phyloP scores from a whole-genome alignment of 2,113 vertebrate genomes.

The Pteronura brasiliensis region DNA sequence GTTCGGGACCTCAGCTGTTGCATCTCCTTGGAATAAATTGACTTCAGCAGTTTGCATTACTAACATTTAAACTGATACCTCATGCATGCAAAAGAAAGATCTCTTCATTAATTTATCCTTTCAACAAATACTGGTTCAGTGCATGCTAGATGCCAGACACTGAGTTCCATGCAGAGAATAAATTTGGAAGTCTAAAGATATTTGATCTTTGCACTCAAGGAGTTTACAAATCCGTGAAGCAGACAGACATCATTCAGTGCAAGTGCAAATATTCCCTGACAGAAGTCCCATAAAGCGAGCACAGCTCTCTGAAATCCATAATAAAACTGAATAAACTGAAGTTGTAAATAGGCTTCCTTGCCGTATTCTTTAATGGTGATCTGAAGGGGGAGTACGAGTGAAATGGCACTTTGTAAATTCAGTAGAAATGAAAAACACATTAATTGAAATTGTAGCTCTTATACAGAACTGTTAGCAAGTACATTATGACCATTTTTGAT shows the following conservation, averaged over 20 bases:
- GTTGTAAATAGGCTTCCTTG: neutral
- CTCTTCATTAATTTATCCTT: neutral
- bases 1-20: neutral
- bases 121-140: neutral
- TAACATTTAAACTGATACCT: neutral
- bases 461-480: neutral
- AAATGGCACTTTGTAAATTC: neutral
- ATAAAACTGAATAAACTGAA: neutral
- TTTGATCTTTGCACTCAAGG: neutral
- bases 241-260: neutral
- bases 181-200: neutral
- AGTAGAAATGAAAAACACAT: neutral
- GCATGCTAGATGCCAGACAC: neutral
- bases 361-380: neutral
- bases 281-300: neutral
- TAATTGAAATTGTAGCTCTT: conserved; percentile 26
- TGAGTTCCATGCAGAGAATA: neutral
- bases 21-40: neutral
- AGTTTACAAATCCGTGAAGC: neutral
- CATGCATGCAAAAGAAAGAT: neutral
- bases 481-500: conserved; percentile 27
- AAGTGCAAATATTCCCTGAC: neutral
- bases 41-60: neutral
- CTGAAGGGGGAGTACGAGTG: neutral
- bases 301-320: neutral